Percentiles rank a stretch among this genome's conserved stretches.
These are phyloP conservation scores for Leucania comma DNA, from an alignment of 2,888 invertebrate genomes.

Conservation along the genomic window DNA sequence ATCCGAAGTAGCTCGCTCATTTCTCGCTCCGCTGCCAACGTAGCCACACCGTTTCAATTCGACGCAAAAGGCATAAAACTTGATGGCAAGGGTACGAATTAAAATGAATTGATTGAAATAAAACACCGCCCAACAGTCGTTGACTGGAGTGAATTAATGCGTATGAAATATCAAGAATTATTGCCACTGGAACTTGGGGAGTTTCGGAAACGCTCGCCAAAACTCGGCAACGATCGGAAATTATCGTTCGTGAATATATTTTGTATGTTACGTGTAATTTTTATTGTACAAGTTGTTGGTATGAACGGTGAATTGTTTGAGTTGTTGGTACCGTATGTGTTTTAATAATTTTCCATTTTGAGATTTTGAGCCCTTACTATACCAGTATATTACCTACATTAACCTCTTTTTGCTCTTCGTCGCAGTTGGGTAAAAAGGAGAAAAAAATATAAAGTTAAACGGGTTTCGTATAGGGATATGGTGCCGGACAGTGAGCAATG, in stretches of 20 bases:
- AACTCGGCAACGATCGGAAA: slow-evolving; percentile 52
- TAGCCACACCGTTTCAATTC: slow-evolving; percentile 31
- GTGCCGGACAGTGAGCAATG: too few species aligned
- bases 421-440: background rate
- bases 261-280: slow-evolving; percentile 43
- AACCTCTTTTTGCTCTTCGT: background rate
- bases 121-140: slow-evolving; percentile 62
- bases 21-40: slow-evolving; percentile 29
- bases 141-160: slow-evolving; percentile 56
- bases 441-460: too few species aligned
- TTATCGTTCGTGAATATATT: slow-evolving; percentile 46
- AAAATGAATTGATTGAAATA: slow-evolving; percentile 69
- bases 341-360: background rate
- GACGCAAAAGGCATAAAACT: slow-evolving; percentile 56
- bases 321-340: background rate
- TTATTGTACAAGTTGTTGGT: slow-evolving; percentile 45
- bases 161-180: slow-evolving; percentile 63
- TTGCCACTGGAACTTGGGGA: slow-evolving; percentile 52
- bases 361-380: background rate
- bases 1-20: background rate
- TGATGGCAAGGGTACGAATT: slow-evolving; percentile 55
- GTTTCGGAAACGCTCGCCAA: slow-evolving; percentile 45
- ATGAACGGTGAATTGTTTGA: slow-evolving; percentile 10
- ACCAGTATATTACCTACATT: background rate
- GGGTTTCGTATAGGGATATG: too few species aligned